phyloP scores from a whole-genome alignment of 2,888 invertebrate species.

The Oligia latruncula region DNA sequence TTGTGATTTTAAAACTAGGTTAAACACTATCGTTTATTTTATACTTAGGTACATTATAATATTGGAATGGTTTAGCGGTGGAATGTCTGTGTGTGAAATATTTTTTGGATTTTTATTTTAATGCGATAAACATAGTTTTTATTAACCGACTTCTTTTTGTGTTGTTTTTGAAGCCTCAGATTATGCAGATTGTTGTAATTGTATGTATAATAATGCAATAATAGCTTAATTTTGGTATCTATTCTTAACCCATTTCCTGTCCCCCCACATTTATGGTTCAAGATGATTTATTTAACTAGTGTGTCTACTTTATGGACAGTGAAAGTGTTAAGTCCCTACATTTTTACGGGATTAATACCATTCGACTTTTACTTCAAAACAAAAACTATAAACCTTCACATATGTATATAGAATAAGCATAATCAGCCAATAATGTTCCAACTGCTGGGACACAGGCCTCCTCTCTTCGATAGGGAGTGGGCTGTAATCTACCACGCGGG shows the following conservation, averaged over 20 bases:
- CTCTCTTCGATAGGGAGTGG: too few species aligned
- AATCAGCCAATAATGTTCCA: background rate
- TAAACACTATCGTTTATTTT: conserved; percentile 62
- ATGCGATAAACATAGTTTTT: too few species aligned
- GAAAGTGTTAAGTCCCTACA: background rate
- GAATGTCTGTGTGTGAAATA: conserved; percentile 1
- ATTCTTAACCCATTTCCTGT: background rate
- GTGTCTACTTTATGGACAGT: background rate
- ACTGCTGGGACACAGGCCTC: too few species aligned
- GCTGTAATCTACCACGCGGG: too few species aligned
- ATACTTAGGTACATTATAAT: conserved; percentile 42
- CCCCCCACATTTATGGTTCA: background rate
- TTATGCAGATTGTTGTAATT: background rate
- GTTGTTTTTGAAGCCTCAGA: background rate
- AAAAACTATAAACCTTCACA: background rate
- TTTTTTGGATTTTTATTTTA: background rate
- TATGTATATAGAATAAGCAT: background rate
- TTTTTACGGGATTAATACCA: background rate
- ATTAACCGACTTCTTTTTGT: background rate
- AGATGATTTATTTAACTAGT: background rate
- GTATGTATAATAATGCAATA: background rate
- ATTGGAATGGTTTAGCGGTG: conserved; percentile 29
- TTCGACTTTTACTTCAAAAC: background rate
- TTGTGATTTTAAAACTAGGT: conserved; percentile 68
- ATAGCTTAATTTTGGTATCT: background rate